These are phyloP conservation scores for Polymixis flavicincta DNA, from an alignment of 2,888 invertebrate genomes.

Conservation along the genomic window DNA sequence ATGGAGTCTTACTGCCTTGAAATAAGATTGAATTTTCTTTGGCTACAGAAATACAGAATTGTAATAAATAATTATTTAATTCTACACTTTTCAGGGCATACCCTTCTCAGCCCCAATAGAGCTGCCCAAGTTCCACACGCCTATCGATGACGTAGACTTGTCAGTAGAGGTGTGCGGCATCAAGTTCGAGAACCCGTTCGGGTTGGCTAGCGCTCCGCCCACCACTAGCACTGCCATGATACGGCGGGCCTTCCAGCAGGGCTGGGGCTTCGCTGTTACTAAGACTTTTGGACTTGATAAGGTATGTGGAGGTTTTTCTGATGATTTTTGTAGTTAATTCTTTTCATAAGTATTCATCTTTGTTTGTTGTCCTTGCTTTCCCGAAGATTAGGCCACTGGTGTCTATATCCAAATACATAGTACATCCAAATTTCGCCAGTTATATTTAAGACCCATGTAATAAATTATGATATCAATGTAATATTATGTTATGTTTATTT, in stretches of 20 bases:
- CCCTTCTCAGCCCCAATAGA: slow-evolving; percentile 92
- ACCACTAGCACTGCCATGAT: slow-evolving; percentile 99
- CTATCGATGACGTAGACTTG: slow-evolving; percentile 98
- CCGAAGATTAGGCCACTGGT: no score
- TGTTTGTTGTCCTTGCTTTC: background rate
- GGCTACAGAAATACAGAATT: background rate
- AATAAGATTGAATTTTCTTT: no score
- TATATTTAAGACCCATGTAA: no score
- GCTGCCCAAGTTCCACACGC: slow-evolving; percentile 97
- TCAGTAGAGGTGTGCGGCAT: slow-evolving; percentile 98
- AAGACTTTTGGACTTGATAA: slow-evolving; percentile 99
- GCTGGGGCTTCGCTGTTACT: slow-evolving; percentile 99
- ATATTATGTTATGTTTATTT: background rate
- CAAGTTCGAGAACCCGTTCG: slow-evolving; percentile 98
- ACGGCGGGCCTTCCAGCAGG: slow-evolving; percentile 97
- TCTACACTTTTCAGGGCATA: slow-evolving; percentile 85
- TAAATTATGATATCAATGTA: no score
- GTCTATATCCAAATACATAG: no score
- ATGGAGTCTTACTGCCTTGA: no score
- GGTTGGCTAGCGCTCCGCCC: slow-evolving; percentile 99
- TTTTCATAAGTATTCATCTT: background rate
- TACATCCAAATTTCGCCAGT: no score
- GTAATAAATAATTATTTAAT: background rate
- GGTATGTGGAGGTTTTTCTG: slow-evolving; percentile 84
- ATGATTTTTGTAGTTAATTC: background rate